Conservation (phyloP, 2,888 invertebrate species). For the Rhyacophila evoluta region DNA sequence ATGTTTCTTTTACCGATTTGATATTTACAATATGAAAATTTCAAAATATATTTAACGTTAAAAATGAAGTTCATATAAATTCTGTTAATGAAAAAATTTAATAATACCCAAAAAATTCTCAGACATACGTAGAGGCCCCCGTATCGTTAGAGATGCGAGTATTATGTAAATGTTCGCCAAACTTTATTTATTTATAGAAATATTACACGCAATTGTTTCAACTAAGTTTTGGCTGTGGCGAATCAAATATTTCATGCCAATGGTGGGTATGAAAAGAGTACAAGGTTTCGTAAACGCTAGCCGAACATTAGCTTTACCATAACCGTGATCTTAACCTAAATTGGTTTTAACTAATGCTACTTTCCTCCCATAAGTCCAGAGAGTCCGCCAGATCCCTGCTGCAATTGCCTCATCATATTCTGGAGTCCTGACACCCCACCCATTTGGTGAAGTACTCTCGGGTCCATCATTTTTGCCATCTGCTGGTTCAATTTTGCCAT, state of each 20-base stretch:
- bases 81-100: too few species aligned
- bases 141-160: not conserved
- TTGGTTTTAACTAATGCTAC: constrained; percentile 51
- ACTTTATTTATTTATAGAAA: constrained; percentile 5
- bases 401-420: constrained; percentile 96
- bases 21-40: too few species aligned
- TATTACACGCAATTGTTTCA: constrained; percentile 8
- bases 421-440: constrained; percentile 97
- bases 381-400: constrained; percentile 73
- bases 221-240: constrained; percentile 7
- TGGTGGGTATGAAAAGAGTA: not conserved
- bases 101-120: too few species aligned
- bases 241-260: constrained; percentile 4
- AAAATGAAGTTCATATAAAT: too few species aligned
- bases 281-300: not conserved
- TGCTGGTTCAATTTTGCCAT: constrained; percentile 99
- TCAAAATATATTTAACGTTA: too few species aligned
- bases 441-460: constrained; percentile 96
- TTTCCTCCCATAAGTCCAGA: constrained; percentile 74
- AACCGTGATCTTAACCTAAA: constrained; percentile 32
- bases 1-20: too few species aligned
- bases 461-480: constrained; percentile 99
- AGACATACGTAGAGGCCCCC: too few species aligned
- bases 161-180: not conserved
- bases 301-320: constrained; percentile 24